Percentiles rank a stretch among this genome's conserved stretches.
Conservation (phyloP, 1,140 invertebrate species). For the Phortica variegata region DNA sequence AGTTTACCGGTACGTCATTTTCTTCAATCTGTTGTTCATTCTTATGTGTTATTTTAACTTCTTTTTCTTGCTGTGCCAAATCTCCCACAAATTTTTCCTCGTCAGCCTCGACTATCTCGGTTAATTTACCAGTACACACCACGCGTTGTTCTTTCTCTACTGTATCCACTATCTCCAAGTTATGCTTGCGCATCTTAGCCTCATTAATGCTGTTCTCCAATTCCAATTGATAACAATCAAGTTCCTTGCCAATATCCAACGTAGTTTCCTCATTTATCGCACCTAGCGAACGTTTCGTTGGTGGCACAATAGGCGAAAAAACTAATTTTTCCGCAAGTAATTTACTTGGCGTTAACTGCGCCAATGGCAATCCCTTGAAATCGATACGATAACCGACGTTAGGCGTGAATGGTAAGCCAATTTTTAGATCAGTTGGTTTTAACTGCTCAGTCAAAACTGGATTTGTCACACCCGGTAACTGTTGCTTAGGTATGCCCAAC, state of each 20-base stretch:
- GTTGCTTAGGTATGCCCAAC: slow-evolving; percentile 17
- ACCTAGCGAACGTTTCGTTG: slow-evolving; percentile 33
- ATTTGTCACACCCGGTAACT: slow-evolving; percentile 42
- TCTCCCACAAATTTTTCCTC: slow-evolving; percentile 26
- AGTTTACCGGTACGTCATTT: not conserved
- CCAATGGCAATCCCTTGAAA: slow-evolving; percentile 40
- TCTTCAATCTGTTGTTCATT: not conserved
- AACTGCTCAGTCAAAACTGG: slow-evolving; percentile 20
- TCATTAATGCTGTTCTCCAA: slow-evolving; percentile 57
- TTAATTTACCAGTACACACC: slow-evolving; percentile 25
- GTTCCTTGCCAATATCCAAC: slow-evolving; percentile 52
- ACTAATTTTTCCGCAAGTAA: slow-evolving; percentile 48
- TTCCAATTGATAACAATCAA: slow-evolving; percentile 55
- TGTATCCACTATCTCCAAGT: slow-evolving; percentile 17
- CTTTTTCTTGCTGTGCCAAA: not conserved
- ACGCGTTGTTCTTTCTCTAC: slow-evolving; percentile 21
- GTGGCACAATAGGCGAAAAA: slow-evolving; percentile 34
- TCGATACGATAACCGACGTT: slow-evolving; percentile 51
- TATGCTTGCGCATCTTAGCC: slow-evolving; percentile 43
- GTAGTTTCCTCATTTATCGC: slow-evolving; percentile 49
- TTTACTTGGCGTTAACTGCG: slow-evolving; percentile 46
- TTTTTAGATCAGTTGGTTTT: slow-evolving; percentile 33
- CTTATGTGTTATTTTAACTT: not conserved
- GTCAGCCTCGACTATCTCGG: slow-evolving; percentile 28
- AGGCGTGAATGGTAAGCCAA: slow-evolving; percentile 47